Base-by-base conservation (phyloP, 2,113 vertebrate genomes). In the Anas platyrhynchos region DNA sequence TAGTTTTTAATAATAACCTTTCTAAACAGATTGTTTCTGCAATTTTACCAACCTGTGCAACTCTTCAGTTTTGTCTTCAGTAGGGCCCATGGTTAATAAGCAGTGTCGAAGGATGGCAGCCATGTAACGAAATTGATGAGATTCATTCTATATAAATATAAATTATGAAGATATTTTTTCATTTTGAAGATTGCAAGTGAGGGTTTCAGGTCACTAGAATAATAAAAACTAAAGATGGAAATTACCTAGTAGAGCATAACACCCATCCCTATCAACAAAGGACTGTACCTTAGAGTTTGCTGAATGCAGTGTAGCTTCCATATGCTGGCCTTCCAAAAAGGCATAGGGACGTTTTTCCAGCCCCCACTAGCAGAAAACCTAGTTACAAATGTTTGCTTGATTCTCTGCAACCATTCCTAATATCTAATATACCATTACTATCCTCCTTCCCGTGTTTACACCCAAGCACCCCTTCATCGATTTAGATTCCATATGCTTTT, bases 61-160 rank as follows among this genome's bases (percentile, higher is more conserved):
- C 95, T 99, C 99, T 95, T 99, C 99, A 1, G 99, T 99, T 98
- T 99, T 99, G 63, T 99, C 99, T 97, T 99, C 99, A 14, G 98
- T 98, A 92, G 99, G 99, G 63, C 99, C 98, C 97, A 89, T 98
- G 43, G 99, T 98, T 98, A 99, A 98, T 98, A 99, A 98, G 96
- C 99, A 98, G 95, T 99, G 99, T 94, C 99, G 98, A 94, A 99
- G 98, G 97, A 99, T 98, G 97, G 99, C 99, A 90, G 98, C 97
- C 78, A 99, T 98, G 91, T 99, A 98, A 86, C 99, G 98, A 96
- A 99, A 98, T 97, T 99, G 99, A 93, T 99, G 99, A 96, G 98
- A 98, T 62, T 98, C 98, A 88, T 99, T 99, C 99, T 99, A 93
- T 88, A 88, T 77, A 97, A 97, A 97, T 88, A 97, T 91, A 97